Evolutionary conservation across 2,797 vertebrate species (phyloP), one percentile per base, ranked within the genome.

Genomic region (Rousettus madagascariensis): DNA sequence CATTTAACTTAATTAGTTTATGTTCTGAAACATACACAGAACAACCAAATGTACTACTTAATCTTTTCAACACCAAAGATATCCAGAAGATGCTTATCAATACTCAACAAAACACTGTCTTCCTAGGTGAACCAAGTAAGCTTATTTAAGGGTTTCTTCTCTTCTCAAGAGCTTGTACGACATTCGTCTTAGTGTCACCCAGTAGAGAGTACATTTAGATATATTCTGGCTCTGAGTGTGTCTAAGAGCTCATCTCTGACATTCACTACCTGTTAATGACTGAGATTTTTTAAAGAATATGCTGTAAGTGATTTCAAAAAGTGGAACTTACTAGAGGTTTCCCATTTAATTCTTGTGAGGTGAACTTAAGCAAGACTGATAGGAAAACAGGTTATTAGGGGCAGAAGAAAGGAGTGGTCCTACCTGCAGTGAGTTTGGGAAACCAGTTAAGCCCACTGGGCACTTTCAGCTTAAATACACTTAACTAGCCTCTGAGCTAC

Each of bases 1-100:
- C 15, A 88, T 78, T 93, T 92, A 95, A 72, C 24, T 82, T 74
- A 80, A 92, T 65, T 78, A 88, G 15, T 61, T 59, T 59, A 33
- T 92, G 26, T 77, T 68, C 15, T 94, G 51, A 94, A 95, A 94
- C 30, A 92, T 46, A 95, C 4, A 86, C 24, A 92, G n/a, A 95
- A 28, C 36, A 80, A 68, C 19, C 28, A 71, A 90, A 92, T 63
- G 82, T 28, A 95, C 61, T 86, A 78, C n/a, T 90, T 82, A 68
- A 80, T 88, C n/a, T 94, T 87, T 92, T 94, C 68, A 19, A 91
- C 2, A 94, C 10, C 51, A 63, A 93, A 92, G 17, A 84, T 69
- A 96, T 68, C 26, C 72, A 92, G 86, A 94, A 79, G 78, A 92
- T 77, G 78, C 33, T 91, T 51, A 88, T 26, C 30, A 77, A 80